These are phyloP conservation scores for Mixornis gularis DNA, from an alignment of 2,113 vertebrate species.

Conservation along the genomic window DNA sequence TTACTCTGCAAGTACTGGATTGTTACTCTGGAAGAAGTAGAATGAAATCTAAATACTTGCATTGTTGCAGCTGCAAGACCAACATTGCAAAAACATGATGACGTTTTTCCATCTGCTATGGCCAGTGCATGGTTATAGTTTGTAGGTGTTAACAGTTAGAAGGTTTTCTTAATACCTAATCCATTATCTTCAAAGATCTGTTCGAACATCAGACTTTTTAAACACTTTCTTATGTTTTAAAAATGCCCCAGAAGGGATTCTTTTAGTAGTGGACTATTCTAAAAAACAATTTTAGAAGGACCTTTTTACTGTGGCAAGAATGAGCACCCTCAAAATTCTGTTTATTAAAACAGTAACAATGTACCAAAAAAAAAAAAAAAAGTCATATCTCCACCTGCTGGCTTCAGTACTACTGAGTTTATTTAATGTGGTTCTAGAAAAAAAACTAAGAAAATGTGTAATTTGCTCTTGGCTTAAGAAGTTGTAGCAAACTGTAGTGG, in stretches of 20 bases:
- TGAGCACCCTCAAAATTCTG: not conserved
- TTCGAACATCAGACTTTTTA: not conserved
- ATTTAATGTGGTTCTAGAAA: not conserved
- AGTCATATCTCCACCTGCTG: accelerated
- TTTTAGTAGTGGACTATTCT: not conserved
- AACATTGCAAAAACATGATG: not conserved
- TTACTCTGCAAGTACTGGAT: not conserved
- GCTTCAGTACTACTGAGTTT: not conserved
- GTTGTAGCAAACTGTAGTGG: not conserved
- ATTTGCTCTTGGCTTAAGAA: not conserved
- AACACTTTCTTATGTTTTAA: not conserved
- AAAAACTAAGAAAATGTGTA: not conserved
- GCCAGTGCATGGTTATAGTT: not conserved
- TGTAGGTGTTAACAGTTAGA: not conserved
- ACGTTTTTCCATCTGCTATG: not conserved
- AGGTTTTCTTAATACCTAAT: not conserved
- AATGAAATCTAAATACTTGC: not conserved
- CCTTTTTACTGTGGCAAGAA: not conserved
- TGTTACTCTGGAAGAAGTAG: not conserved
- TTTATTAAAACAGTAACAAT: not conserved
- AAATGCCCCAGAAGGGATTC: not conserved
- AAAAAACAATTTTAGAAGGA: not conserved
- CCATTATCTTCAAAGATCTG: not conserved
- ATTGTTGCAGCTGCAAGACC: not conserved
- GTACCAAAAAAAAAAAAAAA: too few species aligned